phyloP scores from a whole-genome alignment of 2,797 vertebrate genomes.

The Hippocampus kuda region DNA sequence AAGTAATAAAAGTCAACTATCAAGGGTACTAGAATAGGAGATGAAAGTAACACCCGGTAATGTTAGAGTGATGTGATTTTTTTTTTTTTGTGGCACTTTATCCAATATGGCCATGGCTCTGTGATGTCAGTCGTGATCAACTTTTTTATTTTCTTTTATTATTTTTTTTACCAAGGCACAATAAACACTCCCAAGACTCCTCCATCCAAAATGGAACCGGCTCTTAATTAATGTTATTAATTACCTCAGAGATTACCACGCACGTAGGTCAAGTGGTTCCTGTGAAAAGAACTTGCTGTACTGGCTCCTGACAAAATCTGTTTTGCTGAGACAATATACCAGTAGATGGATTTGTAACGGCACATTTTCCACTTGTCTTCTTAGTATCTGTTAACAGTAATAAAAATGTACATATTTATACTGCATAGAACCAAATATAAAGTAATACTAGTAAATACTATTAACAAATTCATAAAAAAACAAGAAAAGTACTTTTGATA shows the following conservation, averaged over 20 bases:
- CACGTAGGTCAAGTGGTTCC: background rate
- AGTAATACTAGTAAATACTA: too few species aligned
- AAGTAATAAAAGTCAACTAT: background rate
- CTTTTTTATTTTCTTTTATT: background rate
- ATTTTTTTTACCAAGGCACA: background rate
- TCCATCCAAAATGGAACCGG: background rate
- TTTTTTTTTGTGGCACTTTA: background rate
- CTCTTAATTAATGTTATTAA: background rate
- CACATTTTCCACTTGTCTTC: background rate
- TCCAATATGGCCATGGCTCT: background rate
- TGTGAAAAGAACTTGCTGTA: background rate
- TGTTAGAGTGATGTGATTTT: background rate
- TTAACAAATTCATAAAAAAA: too few species aligned
- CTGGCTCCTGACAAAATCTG: background rate
- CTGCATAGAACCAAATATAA: too few species aligned
- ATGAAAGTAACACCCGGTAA: background rate
- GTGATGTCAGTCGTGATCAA: background rate
- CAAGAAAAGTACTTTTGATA: too few species aligned
- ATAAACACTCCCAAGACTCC: background rate
- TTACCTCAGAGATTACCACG: background rate
- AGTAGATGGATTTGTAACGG: background rate
- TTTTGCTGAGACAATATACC: background rate
- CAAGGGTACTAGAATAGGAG: background rate
- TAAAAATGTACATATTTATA: too few species aligned
- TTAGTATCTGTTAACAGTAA: background rate